phyloP scores from a whole-genome alignment of 2,113 vertebrate genomes.

The Hoplias malabaricus region DNA sequence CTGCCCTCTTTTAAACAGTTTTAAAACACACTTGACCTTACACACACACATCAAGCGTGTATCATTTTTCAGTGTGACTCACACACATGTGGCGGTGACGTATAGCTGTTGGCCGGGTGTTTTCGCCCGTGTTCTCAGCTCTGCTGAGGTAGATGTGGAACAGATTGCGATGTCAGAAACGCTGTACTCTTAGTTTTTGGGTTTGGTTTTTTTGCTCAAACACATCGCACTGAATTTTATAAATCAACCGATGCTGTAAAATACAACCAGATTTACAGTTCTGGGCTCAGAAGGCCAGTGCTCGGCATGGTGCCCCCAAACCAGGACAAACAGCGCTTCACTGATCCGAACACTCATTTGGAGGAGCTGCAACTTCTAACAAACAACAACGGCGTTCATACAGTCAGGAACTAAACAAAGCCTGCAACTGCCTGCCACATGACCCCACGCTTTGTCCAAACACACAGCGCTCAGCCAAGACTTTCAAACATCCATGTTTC shows the following conservation, averaged over 20 bases:
- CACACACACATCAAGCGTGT: not conserved
- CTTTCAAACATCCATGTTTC: too few species aligned
- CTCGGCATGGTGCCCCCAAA: too few species aligned
- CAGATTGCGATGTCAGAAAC: constrained; percentile 40
- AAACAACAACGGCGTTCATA: too few species aligned
- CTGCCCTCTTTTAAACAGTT: not conserved
- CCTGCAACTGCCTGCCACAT: too few species aligned
- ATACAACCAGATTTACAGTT: not conserved
- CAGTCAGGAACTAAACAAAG: too few species aligned
- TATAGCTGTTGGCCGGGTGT: constrained; percentile 16
- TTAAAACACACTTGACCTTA: not conserved
- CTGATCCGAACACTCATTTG: too few species aligned
- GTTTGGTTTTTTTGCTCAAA: not conserved
- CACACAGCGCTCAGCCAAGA: too few species aligned
- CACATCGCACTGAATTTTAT: not conserved
- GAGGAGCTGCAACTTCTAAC: too few species aligned
- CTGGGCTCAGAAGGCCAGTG: too few species aligned
- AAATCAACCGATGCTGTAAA: not conserved
- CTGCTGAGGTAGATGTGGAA: constrained; percentile 22
- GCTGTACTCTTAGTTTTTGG: not conserved
- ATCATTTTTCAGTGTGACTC: constrained; percentile 38
- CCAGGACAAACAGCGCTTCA: too few species aligned
- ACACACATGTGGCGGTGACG: constrained; percentile 30
- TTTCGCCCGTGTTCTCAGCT: constrained; percentile 31
- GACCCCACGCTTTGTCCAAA: too few species aligned